Evolutionary conservation across 2,797 vertebrate genomes (phyloP).

Genomic region (Masticophis lateralis): DNA sequence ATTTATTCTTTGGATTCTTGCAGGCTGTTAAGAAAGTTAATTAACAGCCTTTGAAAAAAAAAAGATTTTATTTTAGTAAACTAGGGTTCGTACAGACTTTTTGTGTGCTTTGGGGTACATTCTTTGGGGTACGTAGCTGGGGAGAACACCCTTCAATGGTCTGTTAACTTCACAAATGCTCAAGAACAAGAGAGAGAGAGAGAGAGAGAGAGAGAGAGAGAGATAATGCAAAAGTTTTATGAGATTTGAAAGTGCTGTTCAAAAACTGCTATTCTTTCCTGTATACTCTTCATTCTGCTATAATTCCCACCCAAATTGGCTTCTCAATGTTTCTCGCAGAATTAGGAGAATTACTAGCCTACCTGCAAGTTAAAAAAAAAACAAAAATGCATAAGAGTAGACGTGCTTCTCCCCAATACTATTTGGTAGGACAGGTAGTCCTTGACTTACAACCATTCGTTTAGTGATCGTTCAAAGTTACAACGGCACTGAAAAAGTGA

Average conservation of each 20-base stretch:
- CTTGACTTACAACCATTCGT: background rate
- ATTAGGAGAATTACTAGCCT: background rate
- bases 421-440: background rate
- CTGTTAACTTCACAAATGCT: background rate
- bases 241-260: background rate
- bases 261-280: background rate
- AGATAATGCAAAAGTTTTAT: background rate
- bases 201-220: fast-evolving
- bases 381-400: background rate
- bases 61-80: too few relatives aligned
- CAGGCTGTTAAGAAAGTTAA: too few relatives aligned
- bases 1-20: too few relatives aligned
- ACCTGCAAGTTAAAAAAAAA: background rate
- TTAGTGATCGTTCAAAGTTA: background rate
- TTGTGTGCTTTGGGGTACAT: too few relatives aligned
- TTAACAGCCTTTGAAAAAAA: too few relatives aligned
- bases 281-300: background rate
- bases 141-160: too few relatives aligned
- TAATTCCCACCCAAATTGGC: background rate
- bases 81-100: too few relatives aligned
- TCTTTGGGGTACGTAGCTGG: too few relatives aligned
- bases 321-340: background rate
- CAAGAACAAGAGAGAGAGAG: background rate
- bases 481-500: background rate
- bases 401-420: background rate